phyloP scores from a whole-genome alignment of 2,113 vertebrate genomes.

The Falco punctatus region DNA sequence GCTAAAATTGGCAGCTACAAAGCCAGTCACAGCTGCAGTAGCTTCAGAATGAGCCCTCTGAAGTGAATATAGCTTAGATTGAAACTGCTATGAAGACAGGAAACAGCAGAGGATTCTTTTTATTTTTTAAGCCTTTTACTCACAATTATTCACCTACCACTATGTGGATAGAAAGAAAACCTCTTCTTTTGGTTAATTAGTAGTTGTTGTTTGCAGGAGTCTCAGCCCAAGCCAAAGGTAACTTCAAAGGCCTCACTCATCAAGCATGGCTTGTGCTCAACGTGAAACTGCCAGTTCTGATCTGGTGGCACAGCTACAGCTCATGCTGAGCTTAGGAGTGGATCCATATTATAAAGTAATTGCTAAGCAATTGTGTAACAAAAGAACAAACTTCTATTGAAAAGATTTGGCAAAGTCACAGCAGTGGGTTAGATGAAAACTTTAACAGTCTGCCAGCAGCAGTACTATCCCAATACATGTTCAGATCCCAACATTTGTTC shows the following conservation, averaged over 20 bases:
- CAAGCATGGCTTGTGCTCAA: neutral
- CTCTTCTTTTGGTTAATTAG: slow-evolving; percentile 17
- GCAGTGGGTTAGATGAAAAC: neutral
- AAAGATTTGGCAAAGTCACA: slow-evolving; percentile 26
- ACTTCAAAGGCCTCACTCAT: neutral
- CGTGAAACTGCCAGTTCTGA: neutral
- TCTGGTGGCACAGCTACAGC: neutral
- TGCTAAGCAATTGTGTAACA: neutral
- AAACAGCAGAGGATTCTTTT: neutral
- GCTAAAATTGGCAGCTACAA: slow-evolving; percentile 31
- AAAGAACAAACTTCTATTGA: neutral
- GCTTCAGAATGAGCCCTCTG: slow-evolving; percentile 6
- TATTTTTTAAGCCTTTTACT: neutral
- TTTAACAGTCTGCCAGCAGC: neutral
- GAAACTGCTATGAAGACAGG: neutral
- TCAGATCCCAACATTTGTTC: neutral
- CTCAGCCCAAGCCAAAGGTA: slow-evolving; percentile 12
- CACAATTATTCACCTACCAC: neutral
- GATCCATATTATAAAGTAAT: neutral
- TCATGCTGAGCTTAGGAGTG: neutral
- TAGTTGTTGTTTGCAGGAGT: neutral
- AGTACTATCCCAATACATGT: neutral
- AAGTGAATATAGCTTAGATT: neutral
- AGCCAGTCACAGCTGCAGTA: neutral
- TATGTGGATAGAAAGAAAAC: neutral